Evolutionary conservation across 2,113 vertebrate species (phyloP).

Genomic region (Pseudopodoces humilis): DNA sequence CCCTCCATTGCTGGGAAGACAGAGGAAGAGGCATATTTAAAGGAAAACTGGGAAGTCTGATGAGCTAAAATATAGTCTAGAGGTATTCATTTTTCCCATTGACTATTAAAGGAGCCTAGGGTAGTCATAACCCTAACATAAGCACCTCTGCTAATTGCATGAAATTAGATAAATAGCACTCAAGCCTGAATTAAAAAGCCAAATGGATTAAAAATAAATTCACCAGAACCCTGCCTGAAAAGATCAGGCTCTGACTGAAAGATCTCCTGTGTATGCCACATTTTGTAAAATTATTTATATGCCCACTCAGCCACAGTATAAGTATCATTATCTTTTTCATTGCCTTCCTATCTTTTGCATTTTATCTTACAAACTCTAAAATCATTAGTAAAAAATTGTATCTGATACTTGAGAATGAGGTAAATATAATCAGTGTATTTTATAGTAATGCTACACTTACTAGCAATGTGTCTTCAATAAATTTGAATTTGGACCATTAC

Average conservation of each 20-base stretch:
- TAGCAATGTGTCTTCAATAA: neutral
- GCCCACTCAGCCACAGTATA: neutral
- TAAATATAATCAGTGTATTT: neutral
- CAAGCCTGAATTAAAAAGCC: neutral
- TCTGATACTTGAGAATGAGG: neutral
- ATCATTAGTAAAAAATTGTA: neutral
- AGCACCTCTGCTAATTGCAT: slow-evolving; percentile 7
- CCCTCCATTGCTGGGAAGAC: neutral
- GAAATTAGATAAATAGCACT: slow-evolving; percentile 17
- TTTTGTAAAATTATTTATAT: neutral
- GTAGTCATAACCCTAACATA: neutral
- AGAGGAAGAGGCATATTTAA: neutral
- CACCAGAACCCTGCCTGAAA: neutral
- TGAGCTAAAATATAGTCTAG: neutral
- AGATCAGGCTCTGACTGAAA: slow-evolving; percentile 10
- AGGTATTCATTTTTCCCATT: neutral
- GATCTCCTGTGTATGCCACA: neutral
- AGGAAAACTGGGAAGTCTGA: neutral
- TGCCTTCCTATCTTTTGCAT: neutral
- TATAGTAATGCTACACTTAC: neutral
- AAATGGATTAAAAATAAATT: slow-evolving; percentile 31
- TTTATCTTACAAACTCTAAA: neutral
- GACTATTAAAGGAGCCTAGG: neutral
- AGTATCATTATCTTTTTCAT: neutral
- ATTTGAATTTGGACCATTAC: neutral